Evolutionary conservation across 2,888 invertebrate genomes (phyloP), one percentile per base, ranked within the genome.

Genomic region (Eilema griseolum): DNA sequence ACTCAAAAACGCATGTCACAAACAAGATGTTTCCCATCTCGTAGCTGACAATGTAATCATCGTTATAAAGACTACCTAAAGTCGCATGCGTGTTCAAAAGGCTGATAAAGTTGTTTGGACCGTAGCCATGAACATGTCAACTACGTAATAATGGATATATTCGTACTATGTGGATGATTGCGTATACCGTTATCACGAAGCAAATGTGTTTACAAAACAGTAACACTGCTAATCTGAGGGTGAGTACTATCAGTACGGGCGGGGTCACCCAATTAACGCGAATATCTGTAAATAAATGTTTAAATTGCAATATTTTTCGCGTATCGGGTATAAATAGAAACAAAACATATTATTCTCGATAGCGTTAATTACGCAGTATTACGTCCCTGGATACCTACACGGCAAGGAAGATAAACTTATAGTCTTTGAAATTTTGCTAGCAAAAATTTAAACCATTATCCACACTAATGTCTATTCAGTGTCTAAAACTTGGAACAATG

Each of bases 241-340:
- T 71, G 75, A 78, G 61, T 75, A 65, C 70, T 81, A 83, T 81
- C 83, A 61, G n/a, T 65, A 60, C 66, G 70, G 56, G 75, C 72
- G 82, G 81, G 86, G 83, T 84, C 86, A 82, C 79, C 80, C 79
- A 83, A 86, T 85, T 86, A 86, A 83, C 67, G 52, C 72, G 79
- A 77, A 78, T 80, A 74, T 61, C 64, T 71, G 70, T 74, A 81
- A 79, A 83, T 81, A 83, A 83, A 69, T 62, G 23, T 73, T 75
- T 74, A 81, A 76, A 78, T 79, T 76, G 81, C 80, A 78, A 81
- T 83, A 79, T 84, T 84, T 83, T 81, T 81, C 80, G 61, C 61
- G 72, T 78, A 82, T 83, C 81, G 71, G 57, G 66, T 78, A 80
- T 77, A 78, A 77, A 77, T 82, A 80, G 73, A 75, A 20, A 61